phyloP scores from a whole-genome alignment of 2,113 vertebrate genomes.

The Hippopotamus amphibius region DNA sequence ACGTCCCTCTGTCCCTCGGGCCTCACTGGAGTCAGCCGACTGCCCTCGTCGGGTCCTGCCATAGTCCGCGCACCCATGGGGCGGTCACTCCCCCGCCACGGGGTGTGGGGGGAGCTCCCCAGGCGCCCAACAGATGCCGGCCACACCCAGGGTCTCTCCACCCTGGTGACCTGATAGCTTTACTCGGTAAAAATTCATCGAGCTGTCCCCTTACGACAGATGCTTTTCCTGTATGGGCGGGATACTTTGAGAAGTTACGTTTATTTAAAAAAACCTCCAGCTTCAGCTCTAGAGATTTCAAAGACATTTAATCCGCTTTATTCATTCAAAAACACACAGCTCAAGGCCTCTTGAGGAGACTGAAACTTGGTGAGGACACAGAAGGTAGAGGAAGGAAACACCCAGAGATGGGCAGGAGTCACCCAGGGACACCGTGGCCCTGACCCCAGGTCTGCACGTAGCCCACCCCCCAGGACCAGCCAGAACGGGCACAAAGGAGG shows the following conservation, averaged over 20 bases:
- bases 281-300: not conserved
- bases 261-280: not conserved
- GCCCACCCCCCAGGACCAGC: too few relatives aligned
- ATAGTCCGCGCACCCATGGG: fast-evolving
- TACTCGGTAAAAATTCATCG: too few relatives aligned
- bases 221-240: fast-evolving
- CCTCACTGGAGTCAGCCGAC: fast-evolving
- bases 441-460: not conserved
- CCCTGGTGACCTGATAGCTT: not conserved
- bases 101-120: fast-evolving
- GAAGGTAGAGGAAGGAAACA: not conserved
- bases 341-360: fast-evolving
- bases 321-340: not conserved
- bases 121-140: not conserved
- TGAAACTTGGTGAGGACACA: fast-evolving
- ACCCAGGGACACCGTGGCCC: not conserved
- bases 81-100: fast-evolving
- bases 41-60: fast-evolving
- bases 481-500: fast-evolving
- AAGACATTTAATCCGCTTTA: not conserved
- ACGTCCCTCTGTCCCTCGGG: fast-evolving
- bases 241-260: not conserved
- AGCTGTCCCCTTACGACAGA: fast-evolving
- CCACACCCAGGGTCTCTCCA: not conserved
- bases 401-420: not conserved